Evolutionary conservation across 2,888 invertebrate genomes (phyloP).

Genomic region (Tachystola acroxantha): DNA sequence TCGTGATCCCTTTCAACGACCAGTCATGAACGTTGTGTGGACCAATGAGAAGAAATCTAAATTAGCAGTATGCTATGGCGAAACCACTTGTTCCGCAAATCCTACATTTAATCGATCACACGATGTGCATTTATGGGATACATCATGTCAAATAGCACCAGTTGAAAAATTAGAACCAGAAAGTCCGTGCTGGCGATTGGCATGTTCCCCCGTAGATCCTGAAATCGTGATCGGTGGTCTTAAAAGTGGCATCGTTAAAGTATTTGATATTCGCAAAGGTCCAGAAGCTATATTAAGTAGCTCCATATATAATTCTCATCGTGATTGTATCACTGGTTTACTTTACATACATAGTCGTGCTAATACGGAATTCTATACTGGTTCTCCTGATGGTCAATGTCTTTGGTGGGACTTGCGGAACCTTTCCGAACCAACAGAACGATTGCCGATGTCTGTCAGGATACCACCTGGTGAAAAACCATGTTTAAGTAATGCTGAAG

Average conservation of each 20-base stretch:
- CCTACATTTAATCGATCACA: slow-evolving; percentile 10
- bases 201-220: slow-evolving; percentile 49
- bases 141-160: slow-evolving; percentile 62
- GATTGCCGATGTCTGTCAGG: slow-evolving; percentile 80
- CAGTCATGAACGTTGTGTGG: slow-evolving; percentile 82
- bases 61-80: slow-evolving; percentile 80
- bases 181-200: slow-evolving; percentile 56
- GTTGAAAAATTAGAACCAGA: slow-evolving; percentile 39
- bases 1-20: slow-evolving; percentile 74
- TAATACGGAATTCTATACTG: slow-evolving; percentile 80
- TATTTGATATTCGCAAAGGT: slow-evolving; percentile 89
- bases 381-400: slow-evolving; percentile 81
- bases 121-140: slow-evolving; percentile 82
- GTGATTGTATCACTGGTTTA: slow-evolving; percentile 76
- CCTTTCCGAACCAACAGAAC: slow-evolving; percentile 78
- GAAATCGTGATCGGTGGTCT: slow-evolving; percentile 52
- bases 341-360: slow-evolving; percentile 80
- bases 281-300: slow-evolving; percentile 85
- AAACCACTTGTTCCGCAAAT: slow-evolving; percentile 21
- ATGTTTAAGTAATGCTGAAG: slow-evolving; percentile 76
- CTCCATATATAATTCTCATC: slow-evolving; percentile 62
- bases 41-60: slow-evolving; percentile 81
- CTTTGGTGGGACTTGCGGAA: slow-evolving; percentile 86
- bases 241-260: slow-evolving; percentile 50
- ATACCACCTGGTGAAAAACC: slow-evolving; percentile 62